A percentile compares a stretch with the other conserved stretches of the same genome.
phyloP scores from a whole-genome alignment of 1,140 invertebrate species.

The Holotrichia oblita region DNA sequence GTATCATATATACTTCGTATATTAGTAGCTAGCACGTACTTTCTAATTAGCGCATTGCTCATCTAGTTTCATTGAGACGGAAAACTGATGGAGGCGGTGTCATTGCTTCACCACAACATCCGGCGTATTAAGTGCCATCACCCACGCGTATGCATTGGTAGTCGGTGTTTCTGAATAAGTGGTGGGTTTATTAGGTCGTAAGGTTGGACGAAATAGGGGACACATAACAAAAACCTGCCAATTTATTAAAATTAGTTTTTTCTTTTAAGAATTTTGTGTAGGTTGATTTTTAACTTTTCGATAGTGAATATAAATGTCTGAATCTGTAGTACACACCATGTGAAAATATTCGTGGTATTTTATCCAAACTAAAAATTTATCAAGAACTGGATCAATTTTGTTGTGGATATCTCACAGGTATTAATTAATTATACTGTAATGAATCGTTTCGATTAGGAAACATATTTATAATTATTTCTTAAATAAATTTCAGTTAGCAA shows the following conservation, averaged over 20 bases:
- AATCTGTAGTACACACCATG: too few species aligned
- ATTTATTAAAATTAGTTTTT: not conserved
- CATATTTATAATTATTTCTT: too few species aligned
- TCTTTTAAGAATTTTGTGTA: not conserved
- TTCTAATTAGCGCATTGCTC: conserved; percentile 6
- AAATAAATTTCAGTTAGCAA: too few species aligned
- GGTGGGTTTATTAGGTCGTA: conserved; percentile 12
- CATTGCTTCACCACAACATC: conserved; percentile 11
- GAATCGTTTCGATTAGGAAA: too few species aligned
- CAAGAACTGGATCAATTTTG: too few species aligned
- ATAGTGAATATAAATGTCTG: too few species aligned
- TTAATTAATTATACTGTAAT: too few species aligned
- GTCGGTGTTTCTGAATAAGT: not conserved
- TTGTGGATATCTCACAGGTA: too few species aligned
- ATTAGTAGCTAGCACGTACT: not conserved
- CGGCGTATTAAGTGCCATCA: not conserved
- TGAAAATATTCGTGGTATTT: too few species aligned
- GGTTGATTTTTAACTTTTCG: too few species aligned
- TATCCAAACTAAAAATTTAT: too few species aligned
- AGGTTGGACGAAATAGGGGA: not conserved
- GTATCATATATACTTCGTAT: too few species aligned
- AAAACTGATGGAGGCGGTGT: conserved; percentile 5
- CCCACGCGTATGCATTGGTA: not conserved
- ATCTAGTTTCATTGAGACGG: not conserved
- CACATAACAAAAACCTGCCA: not conserved